phyloP scores from a whole-genome alignment of 2,888 invertebrate species.

The Megaustenia siamemsis region DNA sequence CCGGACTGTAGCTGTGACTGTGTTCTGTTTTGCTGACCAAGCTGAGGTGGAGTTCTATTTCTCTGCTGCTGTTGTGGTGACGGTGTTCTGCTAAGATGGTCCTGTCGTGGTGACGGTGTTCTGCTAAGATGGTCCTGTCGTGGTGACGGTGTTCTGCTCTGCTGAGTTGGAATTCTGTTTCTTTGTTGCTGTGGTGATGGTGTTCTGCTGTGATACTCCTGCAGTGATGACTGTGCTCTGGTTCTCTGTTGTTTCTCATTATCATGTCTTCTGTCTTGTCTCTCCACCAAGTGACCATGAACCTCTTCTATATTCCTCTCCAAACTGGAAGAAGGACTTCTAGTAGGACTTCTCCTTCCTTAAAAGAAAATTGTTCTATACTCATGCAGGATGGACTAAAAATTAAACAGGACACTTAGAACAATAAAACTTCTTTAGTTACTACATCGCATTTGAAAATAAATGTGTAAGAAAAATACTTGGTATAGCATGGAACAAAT shows the following conservation, averaged over 20 bases:
- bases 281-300: background rate
- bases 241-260: constrained; percentile 6
- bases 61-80: constrained; percentile 35
- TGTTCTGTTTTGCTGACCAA: background rate
- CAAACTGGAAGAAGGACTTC: constrained; percentile 12
- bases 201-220: background rate
- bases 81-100: constrained; percentile 14
- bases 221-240: background rate
- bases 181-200: constrained; percentile 35
- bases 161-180: background rate
- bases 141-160: background rate
- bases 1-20: background rate
- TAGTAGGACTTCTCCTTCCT: background rate
- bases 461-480: too few relatives aligned
- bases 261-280: background rate
- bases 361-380: too few relatives aligned
- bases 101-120: background rate
- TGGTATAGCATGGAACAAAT: too few relatives aligned
- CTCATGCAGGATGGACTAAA: too few relatives aligned
- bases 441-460: too few relatives aligned
- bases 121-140: background rate
- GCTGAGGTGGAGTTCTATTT: constrained; percentile 3
- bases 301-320: constrained; percentile 17
- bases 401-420: background rate
- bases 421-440: too few relatives aligned